Evolutionary conservation across 2,888 invertebrate genomes (phyloP).

Genomic region (Orchesella flavescens): DNA sequence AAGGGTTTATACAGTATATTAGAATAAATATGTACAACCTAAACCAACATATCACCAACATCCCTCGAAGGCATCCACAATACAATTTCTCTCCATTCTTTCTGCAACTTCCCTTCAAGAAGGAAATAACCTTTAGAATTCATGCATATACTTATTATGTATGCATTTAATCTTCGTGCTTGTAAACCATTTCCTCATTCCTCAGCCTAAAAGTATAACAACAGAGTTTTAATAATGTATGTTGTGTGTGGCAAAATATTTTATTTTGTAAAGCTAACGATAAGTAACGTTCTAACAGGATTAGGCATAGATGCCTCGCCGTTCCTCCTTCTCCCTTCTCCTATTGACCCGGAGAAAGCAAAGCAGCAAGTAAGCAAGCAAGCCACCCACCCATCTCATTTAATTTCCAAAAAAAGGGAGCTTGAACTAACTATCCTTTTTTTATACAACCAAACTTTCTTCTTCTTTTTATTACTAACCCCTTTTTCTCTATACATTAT

Average conservation of each 20-base stretch:
- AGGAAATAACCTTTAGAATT: conserved; percentile 19
- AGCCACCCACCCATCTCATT: conserved; percentile 14
- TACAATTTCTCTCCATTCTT: background rate
- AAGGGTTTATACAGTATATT: too few species aligned
- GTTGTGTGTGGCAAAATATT: too few species aligned
- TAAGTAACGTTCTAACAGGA: background rate
- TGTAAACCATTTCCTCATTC: too few species aligned
- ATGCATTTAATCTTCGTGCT: too few species aligned
- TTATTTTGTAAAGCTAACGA: too few species aligned
- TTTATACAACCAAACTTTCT: too few species aligned
- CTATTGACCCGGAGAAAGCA: background rate
- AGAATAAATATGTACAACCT: background rate
- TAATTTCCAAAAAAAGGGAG: conserved; percentile 17
- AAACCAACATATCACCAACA: conserved; percentile 6
- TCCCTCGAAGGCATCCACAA: conserved; percentile 29
- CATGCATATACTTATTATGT: too few species aligned
- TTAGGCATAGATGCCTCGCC: too few species aligned
- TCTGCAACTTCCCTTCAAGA: conserved; percentile 5
- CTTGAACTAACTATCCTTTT: background rate
- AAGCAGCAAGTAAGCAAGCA: conserved; percentile 10
- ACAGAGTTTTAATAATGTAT: too few species aligned
- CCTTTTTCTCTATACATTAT: background rate
- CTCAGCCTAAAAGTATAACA: too few species aligned
- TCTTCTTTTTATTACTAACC: background rate
- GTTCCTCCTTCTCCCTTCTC: too few species aligned